These are phyloP conservation scores for Steinernema khuongi DNA, from an alignment of 1,140 invertebrate genomes.

Conservation along the genomic window DNA sequence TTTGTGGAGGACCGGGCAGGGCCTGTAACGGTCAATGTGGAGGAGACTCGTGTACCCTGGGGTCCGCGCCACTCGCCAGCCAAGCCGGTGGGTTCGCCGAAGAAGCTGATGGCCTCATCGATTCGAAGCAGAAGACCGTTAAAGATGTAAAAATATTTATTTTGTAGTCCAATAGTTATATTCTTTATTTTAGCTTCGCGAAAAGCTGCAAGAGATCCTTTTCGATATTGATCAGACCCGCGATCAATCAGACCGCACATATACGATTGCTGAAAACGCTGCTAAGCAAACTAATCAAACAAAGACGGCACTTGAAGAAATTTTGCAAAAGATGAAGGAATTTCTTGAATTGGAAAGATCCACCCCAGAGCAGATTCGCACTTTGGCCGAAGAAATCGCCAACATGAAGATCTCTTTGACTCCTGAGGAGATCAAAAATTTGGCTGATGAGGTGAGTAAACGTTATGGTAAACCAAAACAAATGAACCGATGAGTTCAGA, in stretches of 20 bases:
- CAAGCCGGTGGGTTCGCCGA: conserved; percentile 54
- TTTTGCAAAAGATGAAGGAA: conserved; percentile 44
- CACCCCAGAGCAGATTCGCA: conserved; percentile 50
- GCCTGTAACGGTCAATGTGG: conserved; percentile 40
- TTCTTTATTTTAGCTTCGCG: background rate
- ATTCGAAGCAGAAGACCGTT: conserved; percentile 53
- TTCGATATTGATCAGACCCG: background rate
- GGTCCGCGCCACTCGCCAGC: conserved; percentile 54
- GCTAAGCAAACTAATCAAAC: conserved; percentile 45
- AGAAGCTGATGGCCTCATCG: conserved; percentile 50
- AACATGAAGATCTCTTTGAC: conserved; percentile 52
- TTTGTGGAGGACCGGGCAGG: conserved; percentile 50
- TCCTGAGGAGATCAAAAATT: conserved; percentile 51
- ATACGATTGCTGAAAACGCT: conserved; percentile 28
- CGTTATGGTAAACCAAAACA: background rate
- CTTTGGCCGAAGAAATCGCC: conserved; percentile 49
- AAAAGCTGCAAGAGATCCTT: background rate
- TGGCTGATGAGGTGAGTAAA: conserved; percentile 44
- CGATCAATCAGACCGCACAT: background rate
- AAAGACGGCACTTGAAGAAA: conserved; percentile 33
- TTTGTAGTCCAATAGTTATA: background rate
- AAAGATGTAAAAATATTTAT: conserved; percentile 37
- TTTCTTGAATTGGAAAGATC: conserved; percentile 49
- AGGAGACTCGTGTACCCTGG: conserved; percentile 52
- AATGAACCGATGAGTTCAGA: conserved; percentile 36